Conservation (phyloP, 2,888 invertebrate genomes). For the Acanthoscelides obtectus region DNA sequence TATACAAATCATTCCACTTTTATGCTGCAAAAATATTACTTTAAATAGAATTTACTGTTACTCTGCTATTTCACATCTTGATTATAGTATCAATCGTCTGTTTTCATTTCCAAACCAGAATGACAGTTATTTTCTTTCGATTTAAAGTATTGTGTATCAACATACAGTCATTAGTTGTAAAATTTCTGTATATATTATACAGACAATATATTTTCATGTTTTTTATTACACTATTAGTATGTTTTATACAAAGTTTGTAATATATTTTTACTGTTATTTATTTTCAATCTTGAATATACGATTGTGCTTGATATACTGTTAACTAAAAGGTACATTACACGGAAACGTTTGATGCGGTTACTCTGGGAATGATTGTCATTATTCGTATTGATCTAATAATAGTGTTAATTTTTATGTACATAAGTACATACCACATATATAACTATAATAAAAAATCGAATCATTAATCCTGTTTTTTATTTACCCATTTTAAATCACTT, state of each 20-base stretch:
- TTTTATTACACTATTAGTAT: slow-evolving; percentile 42
- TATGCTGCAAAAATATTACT: neutral
- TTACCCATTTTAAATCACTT: no score
- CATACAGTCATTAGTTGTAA: slow-evolving; percentile 42
- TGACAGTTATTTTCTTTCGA: slow-evolving; percentile 40
- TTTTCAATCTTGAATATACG: slow-evolving; percentile 40
- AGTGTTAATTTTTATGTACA: slow-evolving; percentile 49
- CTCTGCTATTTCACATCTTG: slow-evolving; percentile 36
- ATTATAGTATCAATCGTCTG: slow-evolving; percentile 8
- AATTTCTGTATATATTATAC: slow-evolving; percentile 44
- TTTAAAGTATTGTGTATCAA: slow-evolving; percentile 8
- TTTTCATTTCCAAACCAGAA: slow-evolving; percentile 30
- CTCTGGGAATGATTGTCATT: slow-evolving; percentile 48
- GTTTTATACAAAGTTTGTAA: slow-evolving; percentile 46
- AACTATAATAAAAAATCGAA: slow-evolving; percentile 44
- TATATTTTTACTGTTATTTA: slow-evolving; percentile 47
- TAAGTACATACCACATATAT: slow-evolving; percentile 47
- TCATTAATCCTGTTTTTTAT: slow-evolving; percentile 13
- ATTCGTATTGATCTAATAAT: slow-evolving; percentile 46
- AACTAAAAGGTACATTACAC: slow-evolving; percentile 29
- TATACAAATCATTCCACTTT: neutral
- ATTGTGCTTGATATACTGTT: slow-evolving; percentile 38
- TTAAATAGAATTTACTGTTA: slow-evolving; percentile 16
- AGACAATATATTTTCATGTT: slow-evolving; percentile 41
- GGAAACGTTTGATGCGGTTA: slow-evolving; percentile 33